A percentile compares a stretch with the other conserved stretches of the same genome.
Evolutionary conservation across 64 coral and sea anemone species (phyloP).

Genomic region (Actinia tenebrosa): DNA sequence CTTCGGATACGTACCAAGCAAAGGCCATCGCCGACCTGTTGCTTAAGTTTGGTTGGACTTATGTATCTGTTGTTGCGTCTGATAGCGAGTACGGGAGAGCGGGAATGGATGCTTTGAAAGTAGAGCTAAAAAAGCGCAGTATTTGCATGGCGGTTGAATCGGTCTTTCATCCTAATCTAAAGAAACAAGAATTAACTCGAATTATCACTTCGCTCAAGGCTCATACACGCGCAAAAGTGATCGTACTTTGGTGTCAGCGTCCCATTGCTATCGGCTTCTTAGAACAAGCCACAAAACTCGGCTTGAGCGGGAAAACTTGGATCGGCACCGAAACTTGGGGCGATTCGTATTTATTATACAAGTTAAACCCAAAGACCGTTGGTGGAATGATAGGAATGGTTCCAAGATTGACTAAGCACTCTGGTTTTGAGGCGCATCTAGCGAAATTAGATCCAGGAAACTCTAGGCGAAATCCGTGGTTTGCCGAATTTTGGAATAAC

Average conservation of each 20-base stretch:
- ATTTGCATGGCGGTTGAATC: constrained; percentile 67
- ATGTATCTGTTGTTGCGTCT: constrained; percentile 78
- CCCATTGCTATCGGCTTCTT: constrained; percentile 81
- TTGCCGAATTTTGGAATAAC: constrained; percentile 64
- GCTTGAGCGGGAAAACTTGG: constrained; percentile 60
- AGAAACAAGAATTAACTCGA: constrained; percentile 33
- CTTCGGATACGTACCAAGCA: constrained; percentile 83
- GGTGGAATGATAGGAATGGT: constrained; percentile 76
- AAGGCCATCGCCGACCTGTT: constrained; percentile 77
- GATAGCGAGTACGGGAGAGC: constrained; percentile 74
- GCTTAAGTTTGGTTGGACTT: constrained; percentile 65
- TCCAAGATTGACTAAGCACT: constrained; percentile 44
- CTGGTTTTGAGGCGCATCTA: constrained; percentile 45
- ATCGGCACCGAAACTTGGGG: constrained; percentile 93
- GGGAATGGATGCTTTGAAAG: constrained; percentile 63
- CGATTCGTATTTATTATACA: constrained; percentile 60
- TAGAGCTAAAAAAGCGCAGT: constrained; percentile 51
- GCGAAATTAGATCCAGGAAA: constrained; percentile 41
- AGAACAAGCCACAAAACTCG: constrained; percentile 60
- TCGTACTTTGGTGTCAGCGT: constrained; percentile 77
- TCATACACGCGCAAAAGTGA: constrained; percentile 38
- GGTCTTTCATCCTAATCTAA: constrained; percentile 59
- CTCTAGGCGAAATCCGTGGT: constrained; percentile 64
- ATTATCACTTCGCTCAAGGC: constrained; percentile 61
- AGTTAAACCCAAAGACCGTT: constrained; percentile 50